Evolutionary conservation across 2,888 invertebrate genomes (phyloP), one percentile per base, ranked within the genome.

Genomic region (Chironomus riparius): DNA sequence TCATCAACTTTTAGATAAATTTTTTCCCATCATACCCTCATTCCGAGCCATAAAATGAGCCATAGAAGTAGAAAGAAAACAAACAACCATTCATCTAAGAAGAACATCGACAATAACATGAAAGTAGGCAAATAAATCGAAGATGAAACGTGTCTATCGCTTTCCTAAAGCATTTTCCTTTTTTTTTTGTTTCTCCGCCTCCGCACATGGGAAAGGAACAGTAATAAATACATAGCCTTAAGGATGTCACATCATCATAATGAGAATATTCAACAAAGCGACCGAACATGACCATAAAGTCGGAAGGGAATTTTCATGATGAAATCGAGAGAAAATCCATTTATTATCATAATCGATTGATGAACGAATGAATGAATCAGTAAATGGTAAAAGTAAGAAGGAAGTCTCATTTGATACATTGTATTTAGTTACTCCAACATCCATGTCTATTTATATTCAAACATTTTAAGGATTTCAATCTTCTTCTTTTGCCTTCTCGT

Each of bases 261-360:
- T 56, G 15, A 56, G 56, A 18, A 56, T 56, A 56, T 56, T 56
- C 56, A 56, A 56, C 56, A 18, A 56, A 56, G 56, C 56, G 56
- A 56, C 56, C 56, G 56, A 7, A 56, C 56, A 56, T 56, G 56
- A 56, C 56, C 56, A 18, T 56, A 56, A 56, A 56, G 56, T 56
- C 18, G 56, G n/a, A 18, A 5, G 56, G 18, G 56, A 56, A 38
- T 38, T 38, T 38, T 38, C 56, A 22, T 65, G 65, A 24, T 2
- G 65, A 21, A 13, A 65, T 65, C 56, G 56, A 56, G 22, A 13
- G 21, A 65, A 50, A 61, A 61, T 72, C 61, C 72, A 62, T 72
- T 72, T 72, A 72, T 72, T 72, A 62, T 72, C 56, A 72, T 72
- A 72, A 72, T 72, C 72, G 72, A 72, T 72, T 38, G 61, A 61